A percentile compares a stretch with the other conserved stretches of the same genome.
These are phyloP conservation scores for Drosophila azteca DNA, from an alignment of 1,140 invertebrate species.

Conservation along the genomic window DNA sequence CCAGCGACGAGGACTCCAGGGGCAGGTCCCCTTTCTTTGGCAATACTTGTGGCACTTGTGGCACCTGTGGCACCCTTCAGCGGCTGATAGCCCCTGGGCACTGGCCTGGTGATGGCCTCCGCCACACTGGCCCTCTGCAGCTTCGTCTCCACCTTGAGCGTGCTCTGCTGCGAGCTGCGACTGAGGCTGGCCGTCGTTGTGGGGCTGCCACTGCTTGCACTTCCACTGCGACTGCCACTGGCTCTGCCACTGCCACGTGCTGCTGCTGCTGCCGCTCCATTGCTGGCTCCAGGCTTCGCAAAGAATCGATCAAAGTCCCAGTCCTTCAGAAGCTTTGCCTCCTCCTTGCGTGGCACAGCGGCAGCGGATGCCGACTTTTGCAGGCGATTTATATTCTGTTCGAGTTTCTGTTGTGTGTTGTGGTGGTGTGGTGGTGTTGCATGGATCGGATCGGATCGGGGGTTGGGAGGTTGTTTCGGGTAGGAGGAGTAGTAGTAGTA, in stretches of 20 bases:
- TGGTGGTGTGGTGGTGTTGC: constrained; percentile 13
- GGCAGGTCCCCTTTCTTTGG: constrained; percentile 54
- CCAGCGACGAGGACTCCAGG: constrained; percentile 66
- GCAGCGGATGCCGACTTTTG: constrained; percentile 82
- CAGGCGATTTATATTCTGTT: constrained; percentile 77
- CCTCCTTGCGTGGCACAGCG: constrained; percentile 42
- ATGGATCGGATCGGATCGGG: constrained; percentile 9
- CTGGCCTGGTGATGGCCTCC: constrained; percentile 67
- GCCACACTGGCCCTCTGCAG: constrained; percentile 73
- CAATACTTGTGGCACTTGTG: constrained; percentile 50
- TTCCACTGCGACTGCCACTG: constrained; percentile 16
- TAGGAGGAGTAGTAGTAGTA: constrained; percentile 44
- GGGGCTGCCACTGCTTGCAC: constrained; percentile 37
- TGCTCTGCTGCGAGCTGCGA: constrained; percentile 72
- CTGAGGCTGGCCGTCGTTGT: constrained; percentile 65
- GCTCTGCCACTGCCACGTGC: neutral
- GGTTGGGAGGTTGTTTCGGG: constrained; percentile 22
- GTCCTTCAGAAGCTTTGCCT: constrained; percentile 87
- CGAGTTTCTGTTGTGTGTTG: constrained; percentile 72
- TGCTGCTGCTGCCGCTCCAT: no score
- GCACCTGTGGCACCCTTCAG: constrained; percentile 55
- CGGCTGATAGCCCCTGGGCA: constrained; percentile 77
- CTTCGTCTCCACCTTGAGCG: constrained; percentile 74
- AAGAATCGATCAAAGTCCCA: constrained; percentile 94
- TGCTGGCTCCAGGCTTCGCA: constrained; percentile 83